Evolutionary conservation across 2,888 invertebrate genomes (phyloP), one percentile per base, ranked within the genome.

Genomic region (Caenorhabditis auriculariae): DNA sequence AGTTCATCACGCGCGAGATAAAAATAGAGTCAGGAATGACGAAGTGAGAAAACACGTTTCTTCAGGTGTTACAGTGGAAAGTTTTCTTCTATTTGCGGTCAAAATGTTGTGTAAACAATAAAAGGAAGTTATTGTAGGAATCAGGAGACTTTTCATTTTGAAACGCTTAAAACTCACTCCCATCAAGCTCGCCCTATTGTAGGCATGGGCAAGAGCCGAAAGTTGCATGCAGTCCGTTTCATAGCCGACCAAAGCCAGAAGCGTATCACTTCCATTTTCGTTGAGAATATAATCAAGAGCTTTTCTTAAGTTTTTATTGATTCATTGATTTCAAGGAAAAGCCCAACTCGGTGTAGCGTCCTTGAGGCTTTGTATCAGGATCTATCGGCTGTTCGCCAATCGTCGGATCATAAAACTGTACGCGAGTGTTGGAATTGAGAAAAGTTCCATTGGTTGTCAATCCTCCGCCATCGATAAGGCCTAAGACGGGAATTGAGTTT

Each of bases 381-480:
- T 35, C 35, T n/a, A 15, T 35, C 35, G 12, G 12, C 35, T 35
- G 12, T 9, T 15, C 12, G 35, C 12, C n/a, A 35, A 35, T n/a
- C 12, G 63, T 59, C 37, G 59, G 63, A 42, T 63, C 63, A n/a
- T 27, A 59, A 29, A 51, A 63, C 43, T 63, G 42, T 9, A 63
- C 28, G 6, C n/a, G 52, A 29, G 55, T 52, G 19, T 52, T 37
- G 12, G 63, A 63, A 19, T 49, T 46, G 5, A 53, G 6, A 35
- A 63, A 63, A 24, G 54, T 59, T 0, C 63, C 63, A 55, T 59
- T 55, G 24, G 45, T 52, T 21, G 7, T 45, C 5, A 63, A 26
- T 29, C 58, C 63, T 6, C 63, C 63, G 9, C 59, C 63, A 24
- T 62, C 62, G 26, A 44, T 21, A 50, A 62, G 23, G 12, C 62